Evolutionary conservation across 2,113 vertebrate species (phyloP).

Genomic region (Elephas maximus): DNA sequence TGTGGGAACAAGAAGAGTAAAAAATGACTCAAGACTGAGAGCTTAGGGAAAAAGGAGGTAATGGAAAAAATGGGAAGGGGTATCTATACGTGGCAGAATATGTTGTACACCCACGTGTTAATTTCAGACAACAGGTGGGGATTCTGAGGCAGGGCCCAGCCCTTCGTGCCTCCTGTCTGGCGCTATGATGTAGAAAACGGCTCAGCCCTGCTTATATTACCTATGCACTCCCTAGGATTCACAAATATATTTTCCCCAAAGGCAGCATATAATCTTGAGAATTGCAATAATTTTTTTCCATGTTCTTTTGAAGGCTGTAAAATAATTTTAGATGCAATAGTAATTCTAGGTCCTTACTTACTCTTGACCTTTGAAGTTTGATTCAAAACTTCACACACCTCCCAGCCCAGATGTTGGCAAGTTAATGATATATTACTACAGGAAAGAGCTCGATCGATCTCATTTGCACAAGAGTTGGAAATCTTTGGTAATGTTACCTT

Average conservation of each 20-base stretch:
- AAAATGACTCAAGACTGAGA: constrained; percentile 20
- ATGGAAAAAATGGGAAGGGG: constrained; percentile 65
- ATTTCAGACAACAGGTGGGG: constrained; percentile 68
- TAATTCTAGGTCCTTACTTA: constrained; percentile 78
- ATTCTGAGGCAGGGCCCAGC: neutral
- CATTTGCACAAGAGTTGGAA: constrained; percentile 51
- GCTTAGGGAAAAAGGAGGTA: constrained; percentile 64
- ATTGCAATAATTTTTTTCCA: constrained; percentile 75
- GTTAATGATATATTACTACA: constrained; percentile 68
- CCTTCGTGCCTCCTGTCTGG: constrained; percentile 49
- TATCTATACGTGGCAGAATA: constrained; percentile 71
- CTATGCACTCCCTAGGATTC: constrained; percentile 57
- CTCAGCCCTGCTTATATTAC: constrained; percentile 56
- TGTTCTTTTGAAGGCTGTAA: constrained; percentile 79
- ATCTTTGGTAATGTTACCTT: constrained; percentile 69
- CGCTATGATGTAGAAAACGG: constrained; percentile 57
- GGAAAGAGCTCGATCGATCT: constrained; percentile 50
- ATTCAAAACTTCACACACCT: constrained; percentile 76
- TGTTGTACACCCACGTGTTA: constrained; percentile 47
- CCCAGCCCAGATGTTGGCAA: constrained; percentile 70
- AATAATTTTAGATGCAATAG: constrained; percentile 81
- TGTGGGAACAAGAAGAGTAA: constrained; percentile 48
- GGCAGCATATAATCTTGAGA: constrained; percentile 78
- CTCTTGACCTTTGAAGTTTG: constrained; percentile 80
- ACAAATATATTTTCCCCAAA: constrained; percentile 75